These are phyloP conservation scores for Leuciscus idus DNA, from an alignment of 2,113 vertebrate species.

Conservation along the genomic window DNA sequence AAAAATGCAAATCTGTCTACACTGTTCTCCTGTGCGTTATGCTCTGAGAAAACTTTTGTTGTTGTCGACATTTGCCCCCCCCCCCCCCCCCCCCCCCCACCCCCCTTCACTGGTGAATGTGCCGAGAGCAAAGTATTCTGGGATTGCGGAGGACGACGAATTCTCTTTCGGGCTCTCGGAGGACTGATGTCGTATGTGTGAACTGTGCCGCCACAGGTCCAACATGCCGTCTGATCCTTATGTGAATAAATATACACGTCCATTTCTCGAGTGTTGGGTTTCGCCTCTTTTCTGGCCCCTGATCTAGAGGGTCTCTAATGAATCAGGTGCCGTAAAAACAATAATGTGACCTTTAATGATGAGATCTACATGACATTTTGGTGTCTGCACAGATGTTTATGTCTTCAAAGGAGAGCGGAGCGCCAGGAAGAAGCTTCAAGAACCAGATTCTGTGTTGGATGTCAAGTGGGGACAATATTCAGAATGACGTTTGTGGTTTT, in stretches of 20 bases:
- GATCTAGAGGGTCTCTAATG: slow-evolving; percentile 12
- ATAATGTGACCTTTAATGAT: slow-evolving; percentile 20
- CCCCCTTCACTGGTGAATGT: slow-evolving; percentile 71
- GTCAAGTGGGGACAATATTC: too few species aligned
- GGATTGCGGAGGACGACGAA: slow-evolving; percentile 61
- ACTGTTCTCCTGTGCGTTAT: slow-evolving; percentile 75
- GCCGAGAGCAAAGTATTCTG: slow-evolving; percentile 69
- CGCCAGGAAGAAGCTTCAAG: background rate
- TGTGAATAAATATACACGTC: slow-evolving; percentile 59
- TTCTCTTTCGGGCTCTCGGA: slow-evolving; percentile 61
- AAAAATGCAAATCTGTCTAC: slow-evolving; percentile 73
- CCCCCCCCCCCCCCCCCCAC: slow-evolving; percentile 18
- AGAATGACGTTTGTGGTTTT: too few species aligned
- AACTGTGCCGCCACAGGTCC: slow-evolving; percentile 16
- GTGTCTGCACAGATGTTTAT: background rate
- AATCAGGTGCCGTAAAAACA: background rate
- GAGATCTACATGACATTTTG: background rate
- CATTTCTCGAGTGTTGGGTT: slow-evolving; percentile 15
- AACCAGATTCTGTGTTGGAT: background rate
- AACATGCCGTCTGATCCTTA: slow-evolving; percentile 48
- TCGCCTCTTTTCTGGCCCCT: background rate
- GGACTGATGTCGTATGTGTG: slow-evolving; percentile 27
- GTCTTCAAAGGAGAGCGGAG: background rate
- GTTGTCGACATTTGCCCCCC: slow-evolving; percentile 65
- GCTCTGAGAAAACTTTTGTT: slow-evolving; percentile 66